Evolutionary conservation across 2,113 vertebrate species (phyloP).

Genomic region (Vulpes vulpes): DNA sequence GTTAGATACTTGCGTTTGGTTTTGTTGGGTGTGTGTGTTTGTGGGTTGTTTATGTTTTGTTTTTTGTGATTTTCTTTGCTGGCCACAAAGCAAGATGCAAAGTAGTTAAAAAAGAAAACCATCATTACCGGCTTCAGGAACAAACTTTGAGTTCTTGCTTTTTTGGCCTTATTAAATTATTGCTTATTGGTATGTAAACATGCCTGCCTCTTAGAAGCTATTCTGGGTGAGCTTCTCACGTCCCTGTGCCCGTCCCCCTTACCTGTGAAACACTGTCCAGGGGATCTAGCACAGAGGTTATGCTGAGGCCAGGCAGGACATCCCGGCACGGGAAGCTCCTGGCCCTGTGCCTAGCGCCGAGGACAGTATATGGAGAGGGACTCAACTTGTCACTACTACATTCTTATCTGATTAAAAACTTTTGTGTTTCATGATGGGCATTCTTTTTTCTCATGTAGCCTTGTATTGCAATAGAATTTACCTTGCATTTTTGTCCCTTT

Average conservation of each 20-base stretch:
- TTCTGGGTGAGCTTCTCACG: not conserved
- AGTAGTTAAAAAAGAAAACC: not conserved
- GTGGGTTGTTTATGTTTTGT: too few species aligned
- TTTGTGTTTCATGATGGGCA: not conserved
- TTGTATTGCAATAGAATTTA: not conserved
- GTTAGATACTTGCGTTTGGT: not conserved
- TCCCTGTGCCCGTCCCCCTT: not conserved
- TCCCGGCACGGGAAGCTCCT: not conserved
- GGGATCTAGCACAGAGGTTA: rapidly evolving
- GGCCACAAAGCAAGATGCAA: not conserved
- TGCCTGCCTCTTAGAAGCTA: not conserved
- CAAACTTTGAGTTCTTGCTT: not conserved
- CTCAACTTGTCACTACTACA: not conserved
- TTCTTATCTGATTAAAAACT: constrained; percentile 2
- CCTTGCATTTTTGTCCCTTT: not conserved
- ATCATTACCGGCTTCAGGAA: not conserved
- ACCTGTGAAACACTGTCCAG: not conserved
- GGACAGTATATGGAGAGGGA: not conserved
- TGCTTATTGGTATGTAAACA: not conserved
- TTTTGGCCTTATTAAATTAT: not conserved
- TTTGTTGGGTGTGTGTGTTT: not conserved
- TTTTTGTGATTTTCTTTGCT: not conserved
- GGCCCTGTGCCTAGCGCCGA: not conserved
- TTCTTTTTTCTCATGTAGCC: not conserved
- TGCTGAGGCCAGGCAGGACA: not conserved